These are phyloP conservation scores for Eubasilissa regina DNA, from an alignment of 1,140 invertebrate species.

Conservation along the genomic window DNA sequence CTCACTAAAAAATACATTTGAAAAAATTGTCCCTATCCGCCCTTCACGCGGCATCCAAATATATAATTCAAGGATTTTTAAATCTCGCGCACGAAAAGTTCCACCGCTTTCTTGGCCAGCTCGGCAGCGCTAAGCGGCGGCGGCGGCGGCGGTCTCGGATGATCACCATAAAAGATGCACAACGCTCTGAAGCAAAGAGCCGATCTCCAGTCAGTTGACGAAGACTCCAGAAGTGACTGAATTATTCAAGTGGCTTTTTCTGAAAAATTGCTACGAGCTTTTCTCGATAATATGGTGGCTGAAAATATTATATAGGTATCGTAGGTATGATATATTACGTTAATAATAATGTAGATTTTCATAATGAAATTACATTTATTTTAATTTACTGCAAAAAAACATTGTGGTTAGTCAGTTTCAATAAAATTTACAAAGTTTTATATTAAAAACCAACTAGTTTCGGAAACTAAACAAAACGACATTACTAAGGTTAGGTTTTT, in stretches of 20 bases:
- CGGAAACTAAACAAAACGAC: no score
- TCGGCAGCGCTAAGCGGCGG: constrained; percentile 11
- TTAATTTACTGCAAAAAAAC: no score
- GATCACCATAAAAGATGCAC: constrained; percentile 42
- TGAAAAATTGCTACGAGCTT: background rate
- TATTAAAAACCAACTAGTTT: no score
- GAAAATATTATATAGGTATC: no score
- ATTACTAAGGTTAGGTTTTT: no score
- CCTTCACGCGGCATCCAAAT: background rate
- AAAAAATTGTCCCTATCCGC: background rate
- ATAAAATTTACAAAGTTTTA: no score
- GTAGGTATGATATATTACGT: no score
- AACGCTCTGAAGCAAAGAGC: constrained; percentile 1
- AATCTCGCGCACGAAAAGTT: constrained; percentile 14
- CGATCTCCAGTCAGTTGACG: background rate
- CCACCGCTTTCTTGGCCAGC: background rate
- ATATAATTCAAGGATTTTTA: constrained; percentile 16
- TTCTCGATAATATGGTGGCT: background rate
- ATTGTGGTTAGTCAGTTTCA: no score
- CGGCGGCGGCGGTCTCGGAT: constrained; percentile 25
- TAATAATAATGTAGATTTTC: no score
- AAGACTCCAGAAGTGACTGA: background rate
- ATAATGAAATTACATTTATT: no score
- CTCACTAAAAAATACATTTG: constrained; percentile 13
- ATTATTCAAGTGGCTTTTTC: constrained; percentile 1